A percentile compares a stretch with the other conserved stretches of the same genome.
Evolutionary conservation across 2,888 invertebrate species (phyloP).

Genomic region (Arge pagana): DNA sequence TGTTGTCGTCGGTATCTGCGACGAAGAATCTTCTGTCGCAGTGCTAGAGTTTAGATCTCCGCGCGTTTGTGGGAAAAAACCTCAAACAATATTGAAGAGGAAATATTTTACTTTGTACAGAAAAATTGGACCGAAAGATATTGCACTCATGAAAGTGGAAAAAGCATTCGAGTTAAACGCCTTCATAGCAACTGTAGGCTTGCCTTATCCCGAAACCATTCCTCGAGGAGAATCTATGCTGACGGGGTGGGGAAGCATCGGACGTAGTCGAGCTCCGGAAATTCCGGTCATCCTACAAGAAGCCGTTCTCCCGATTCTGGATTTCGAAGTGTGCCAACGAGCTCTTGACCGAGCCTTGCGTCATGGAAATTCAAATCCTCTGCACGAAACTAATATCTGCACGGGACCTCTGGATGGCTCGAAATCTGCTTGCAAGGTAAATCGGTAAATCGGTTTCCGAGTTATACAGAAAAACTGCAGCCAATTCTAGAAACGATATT

Average conservation of each 20-base stretch:
- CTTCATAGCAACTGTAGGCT: conserved; percentile 34
- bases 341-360: conserved; percentile 34
- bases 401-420: conserved; percentile 56
- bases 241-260: conserved; percentile 41
- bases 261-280: conserved; percentile 32
- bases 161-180: conserved; percentile 38
- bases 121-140: conserved; percentile 46
- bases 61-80: no score
- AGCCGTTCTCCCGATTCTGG: conserved; percentile 38
- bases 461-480: background rate
- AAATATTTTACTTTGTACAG: no score
- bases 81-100: no score
- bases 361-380: conserved; percentile 34
- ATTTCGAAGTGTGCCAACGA: conserved; percentile 37
- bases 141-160: conserved; percentile 41
- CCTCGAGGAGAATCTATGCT: conserved; percentile 36
- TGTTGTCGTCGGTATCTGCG: no score
- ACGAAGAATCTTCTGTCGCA: no score
- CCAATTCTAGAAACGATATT: background rate
- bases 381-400: conserved; percentile 57
- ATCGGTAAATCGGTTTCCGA: conserved; percentile 12
- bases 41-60: no score
- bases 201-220: conserved; percentile 33
- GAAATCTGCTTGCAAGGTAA: conserved; percentile 57
- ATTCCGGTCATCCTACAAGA: conserved; percentile 38